Conservation (phyloP, 2,888 invertebrate species). For the Thysanoteuthis rhombus region DNA sequence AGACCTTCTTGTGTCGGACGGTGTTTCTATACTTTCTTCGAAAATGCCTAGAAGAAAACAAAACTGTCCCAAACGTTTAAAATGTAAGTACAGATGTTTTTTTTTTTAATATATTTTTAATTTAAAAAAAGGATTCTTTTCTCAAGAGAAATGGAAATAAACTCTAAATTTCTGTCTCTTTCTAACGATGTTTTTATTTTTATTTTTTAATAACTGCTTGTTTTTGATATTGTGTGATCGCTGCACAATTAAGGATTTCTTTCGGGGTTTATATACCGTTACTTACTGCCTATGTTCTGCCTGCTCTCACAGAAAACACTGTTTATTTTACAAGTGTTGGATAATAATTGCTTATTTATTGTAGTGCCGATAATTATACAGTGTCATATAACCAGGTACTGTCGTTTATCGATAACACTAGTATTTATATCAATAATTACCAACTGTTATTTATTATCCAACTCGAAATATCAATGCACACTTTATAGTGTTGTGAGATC, state of each 20-base stretch:
- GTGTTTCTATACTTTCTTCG: conserved; percentile 28
- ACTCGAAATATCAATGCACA: neutral
- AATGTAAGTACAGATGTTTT: conserved; percentile 54
- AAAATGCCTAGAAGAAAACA: conserved; percentile 63
- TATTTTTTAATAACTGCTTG: neutral
- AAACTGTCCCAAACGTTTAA: conserved; percentile 74
- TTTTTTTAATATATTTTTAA: neutral
- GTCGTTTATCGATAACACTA: neutral
- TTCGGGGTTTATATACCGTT: too few relatives aligned
- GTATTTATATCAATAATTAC: neutral
- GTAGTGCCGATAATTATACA: neutral
- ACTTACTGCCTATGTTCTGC: neutral
- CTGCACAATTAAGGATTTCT: too few relatives aligned
- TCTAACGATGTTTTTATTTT: neutral
- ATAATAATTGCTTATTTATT: neutral
- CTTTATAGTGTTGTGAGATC: neutral
- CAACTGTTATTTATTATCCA: neutral
- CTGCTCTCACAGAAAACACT: neutral
- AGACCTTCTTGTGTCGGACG: conserved; percentile 22
- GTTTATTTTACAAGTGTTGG: neutral
- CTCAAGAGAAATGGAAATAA: too few relatives aligned
- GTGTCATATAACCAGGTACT: neutral
- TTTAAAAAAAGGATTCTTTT: neutral
- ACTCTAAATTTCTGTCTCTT: neutral
- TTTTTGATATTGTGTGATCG: neutral